phyloP scores from a whole-genome alignment of 2,888 invertebrate genomes.

The Leptarthrus brevirostris region DNA sequence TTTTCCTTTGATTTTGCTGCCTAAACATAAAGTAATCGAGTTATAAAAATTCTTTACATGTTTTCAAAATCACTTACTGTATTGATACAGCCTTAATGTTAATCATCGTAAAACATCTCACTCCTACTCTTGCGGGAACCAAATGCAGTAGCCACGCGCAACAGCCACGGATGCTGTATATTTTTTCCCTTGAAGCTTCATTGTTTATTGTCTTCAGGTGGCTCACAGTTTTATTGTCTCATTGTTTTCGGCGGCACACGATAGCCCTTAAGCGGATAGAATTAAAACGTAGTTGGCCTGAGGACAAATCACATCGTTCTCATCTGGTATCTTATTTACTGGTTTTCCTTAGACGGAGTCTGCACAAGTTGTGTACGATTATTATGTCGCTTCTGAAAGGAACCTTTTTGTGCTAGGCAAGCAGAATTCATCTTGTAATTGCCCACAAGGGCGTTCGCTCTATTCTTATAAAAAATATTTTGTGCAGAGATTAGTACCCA shows the following conservation, averaged over 20 bases:
- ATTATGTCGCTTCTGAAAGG: conserved; percentile 3
- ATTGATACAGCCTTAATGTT: conserved; percentile 12
- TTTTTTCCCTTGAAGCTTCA: neutral
- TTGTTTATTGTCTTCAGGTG: conserved; percentile 11
- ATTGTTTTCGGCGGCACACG: conserved; percentile 34
- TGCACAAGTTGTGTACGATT: too few relatives aligned
- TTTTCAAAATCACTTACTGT: conserved; percentile 10
- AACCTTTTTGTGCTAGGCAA: conserved; percentile 22
- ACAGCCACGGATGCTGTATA: neutral
- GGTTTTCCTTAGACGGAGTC: conserved; percentile 9
- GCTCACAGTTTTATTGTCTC: conserved; percentile 16
- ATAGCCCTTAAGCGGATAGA: conserved; percentile 17
- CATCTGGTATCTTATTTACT: conserved; percentile 29
- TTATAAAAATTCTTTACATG: too few relatives aligned
- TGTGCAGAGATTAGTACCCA: conserved; percentile 18
- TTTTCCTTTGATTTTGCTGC: too few relatives aligned
- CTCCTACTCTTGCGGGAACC: neutral
- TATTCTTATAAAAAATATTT: conserved; percentile 34
- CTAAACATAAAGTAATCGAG: too few relatives aligned
- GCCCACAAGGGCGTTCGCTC: conserved; percentile 13
- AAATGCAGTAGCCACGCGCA: conserved; percentile 21
- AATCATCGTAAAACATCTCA: conserved; percentile 11
- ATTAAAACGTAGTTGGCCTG: conserved; percentile 30
- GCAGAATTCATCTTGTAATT: conserved; percentile 14
- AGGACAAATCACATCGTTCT: conserved; percentile 24